Percentiles rank a stretch among this genome's conserved stretches.
phyloP scores from a whole-genome alignment of 2,113 vertebrate genomes.

The Sylvia atricapilla region DNA sequence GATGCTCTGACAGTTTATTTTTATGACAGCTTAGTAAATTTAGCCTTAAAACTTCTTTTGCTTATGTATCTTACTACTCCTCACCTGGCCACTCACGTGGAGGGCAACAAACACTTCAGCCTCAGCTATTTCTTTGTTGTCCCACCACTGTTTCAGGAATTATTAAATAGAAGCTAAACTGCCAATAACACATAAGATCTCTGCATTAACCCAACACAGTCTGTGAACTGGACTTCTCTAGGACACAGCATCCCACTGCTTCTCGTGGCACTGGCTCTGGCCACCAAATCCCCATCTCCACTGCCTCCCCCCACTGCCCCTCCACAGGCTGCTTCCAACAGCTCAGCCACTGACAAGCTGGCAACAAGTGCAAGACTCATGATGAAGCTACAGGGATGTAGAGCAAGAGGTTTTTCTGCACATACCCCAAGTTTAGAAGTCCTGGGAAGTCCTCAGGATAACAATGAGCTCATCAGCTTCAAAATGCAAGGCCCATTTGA shows the following conservation, averaged over 20 bases:
- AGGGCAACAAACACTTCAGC: neutral
- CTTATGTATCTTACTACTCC: neutral
- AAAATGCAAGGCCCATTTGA: neutral
- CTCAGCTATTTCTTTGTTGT: neutral
- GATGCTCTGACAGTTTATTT: neutral
- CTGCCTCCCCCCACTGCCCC: neutral
- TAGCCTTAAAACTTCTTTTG: neutral
- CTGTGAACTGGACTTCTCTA: neutral
- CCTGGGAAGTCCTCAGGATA: neutral
- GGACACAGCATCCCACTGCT: neutral
- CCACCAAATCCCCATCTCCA: neutral
- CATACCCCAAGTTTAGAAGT: neutral
- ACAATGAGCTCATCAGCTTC: neutral
- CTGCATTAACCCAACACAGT: neutral
- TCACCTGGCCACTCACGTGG: neutral
- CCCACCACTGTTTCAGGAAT: neutral
- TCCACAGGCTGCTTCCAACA: neutral
- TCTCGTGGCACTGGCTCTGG: neutral
- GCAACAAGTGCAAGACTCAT: neutral
- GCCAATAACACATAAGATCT: neutral
- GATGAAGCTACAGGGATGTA: neutral
- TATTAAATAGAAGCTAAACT: neutral
- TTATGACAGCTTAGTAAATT: neutral
- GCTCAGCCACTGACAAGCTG: neutral
- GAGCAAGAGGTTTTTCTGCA: neutral